Conservation (phyloP, 2,888 invertebrate genomes). For the Drosophila kanekoi region DNA sequence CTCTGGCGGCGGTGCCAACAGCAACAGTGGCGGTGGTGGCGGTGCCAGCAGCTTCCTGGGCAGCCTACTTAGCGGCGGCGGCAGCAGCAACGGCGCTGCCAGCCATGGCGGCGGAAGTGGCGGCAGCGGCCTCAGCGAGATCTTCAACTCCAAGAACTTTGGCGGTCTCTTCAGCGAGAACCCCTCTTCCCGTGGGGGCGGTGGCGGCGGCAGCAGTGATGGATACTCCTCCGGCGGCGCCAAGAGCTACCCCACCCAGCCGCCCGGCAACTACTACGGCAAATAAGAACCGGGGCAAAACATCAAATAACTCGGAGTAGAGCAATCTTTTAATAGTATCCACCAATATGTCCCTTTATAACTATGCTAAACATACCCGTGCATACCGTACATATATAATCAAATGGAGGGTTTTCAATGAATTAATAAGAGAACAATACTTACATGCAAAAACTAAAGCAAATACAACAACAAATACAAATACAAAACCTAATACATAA, state of each 20-base stretch:
- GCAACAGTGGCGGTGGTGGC: conserved; percentile 54
- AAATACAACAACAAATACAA: conserved; percentile 13
- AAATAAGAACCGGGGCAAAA: conserved; percentile 22
- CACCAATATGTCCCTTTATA: conserved; percentile 22
- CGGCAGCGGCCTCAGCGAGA: conserved; percentile 76
- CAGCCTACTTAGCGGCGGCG: conserved; percentile 71
- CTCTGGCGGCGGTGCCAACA: conserved; percentile 68
- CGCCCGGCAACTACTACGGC: conserved; percentile 77
- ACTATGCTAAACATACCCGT: conserved; percentile 3
- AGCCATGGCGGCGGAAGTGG: conserved; percentile 58
- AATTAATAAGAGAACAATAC: conserved; percentile 39
- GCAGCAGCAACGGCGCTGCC: conserved; percentile 51
- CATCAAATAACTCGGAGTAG: neutral
- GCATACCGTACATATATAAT: conserved; percentile 34
- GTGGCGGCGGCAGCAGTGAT: conserved; percentile 44
- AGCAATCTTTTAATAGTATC: conserved; percentile 2
- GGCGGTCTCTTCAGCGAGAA: conserved; percentile 85
- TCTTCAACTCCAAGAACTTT: conserved; percentile 82
- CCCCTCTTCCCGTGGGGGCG: conserved; percentile 66
- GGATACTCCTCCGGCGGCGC: conserved; percentile 61
- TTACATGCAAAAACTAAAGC: conserved; percentile 14
- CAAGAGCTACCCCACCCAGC: conserved; percentile 83
- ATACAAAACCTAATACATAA: conserved; percentile 48
- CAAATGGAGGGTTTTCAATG: conserved; percentile 58
- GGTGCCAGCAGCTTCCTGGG: conserved; percentile 69